Percentiles rank a stretch among this genome's conserved stretches.
These are phyloP conservation scores for Argya squamiceps DNA, from an alignment of 2,797 vertebrate species.

Conservation along the genomic window DNA sequence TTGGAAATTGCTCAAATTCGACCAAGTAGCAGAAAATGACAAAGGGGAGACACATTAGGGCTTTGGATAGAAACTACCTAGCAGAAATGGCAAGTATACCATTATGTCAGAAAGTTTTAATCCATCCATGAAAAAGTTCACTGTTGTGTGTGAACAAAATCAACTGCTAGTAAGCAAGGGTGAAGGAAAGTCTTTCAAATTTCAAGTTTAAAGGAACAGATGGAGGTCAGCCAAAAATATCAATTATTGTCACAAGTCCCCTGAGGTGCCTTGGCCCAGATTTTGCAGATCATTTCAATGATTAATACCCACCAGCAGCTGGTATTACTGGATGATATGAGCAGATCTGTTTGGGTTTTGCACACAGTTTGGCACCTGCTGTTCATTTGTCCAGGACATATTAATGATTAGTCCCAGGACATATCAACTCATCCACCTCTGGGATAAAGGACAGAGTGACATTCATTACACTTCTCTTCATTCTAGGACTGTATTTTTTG, in stretches of 20 bases:
- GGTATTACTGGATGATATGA: not conserved
- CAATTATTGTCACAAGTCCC: not conserved
- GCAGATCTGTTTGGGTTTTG: not conserved
- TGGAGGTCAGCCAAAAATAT: not conserved
- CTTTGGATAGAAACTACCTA: not conserved
- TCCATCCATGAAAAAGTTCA: not conserved
- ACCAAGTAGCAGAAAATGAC: not conserved
- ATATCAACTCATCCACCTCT: not conserved
- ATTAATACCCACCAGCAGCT: not conserved
- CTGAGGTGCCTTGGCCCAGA: not conserved
- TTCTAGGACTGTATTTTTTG: not conserved
- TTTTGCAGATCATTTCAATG: not conserved
- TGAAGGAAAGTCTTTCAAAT: not conserved
- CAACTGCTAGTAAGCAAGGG: not conserved
- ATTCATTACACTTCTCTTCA: not conserved
- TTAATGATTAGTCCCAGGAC: not conserved
- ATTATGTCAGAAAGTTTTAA: not conserved
- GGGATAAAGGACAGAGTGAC: not conserved
- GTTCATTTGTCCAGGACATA: not conserved
- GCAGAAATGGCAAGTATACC: not conserved
- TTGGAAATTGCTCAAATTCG: not conserved
- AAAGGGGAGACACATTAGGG: not conserved
- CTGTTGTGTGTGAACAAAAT: accelerated
- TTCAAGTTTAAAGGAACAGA: not conserved
- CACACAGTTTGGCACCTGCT: not conserved